A percentile compares a stretch with the other conserved stretches of the same genome.
phyloP scores from a whole-genome alignment of 2,797 vertebrate species.

The Manis javanica region DNA sequence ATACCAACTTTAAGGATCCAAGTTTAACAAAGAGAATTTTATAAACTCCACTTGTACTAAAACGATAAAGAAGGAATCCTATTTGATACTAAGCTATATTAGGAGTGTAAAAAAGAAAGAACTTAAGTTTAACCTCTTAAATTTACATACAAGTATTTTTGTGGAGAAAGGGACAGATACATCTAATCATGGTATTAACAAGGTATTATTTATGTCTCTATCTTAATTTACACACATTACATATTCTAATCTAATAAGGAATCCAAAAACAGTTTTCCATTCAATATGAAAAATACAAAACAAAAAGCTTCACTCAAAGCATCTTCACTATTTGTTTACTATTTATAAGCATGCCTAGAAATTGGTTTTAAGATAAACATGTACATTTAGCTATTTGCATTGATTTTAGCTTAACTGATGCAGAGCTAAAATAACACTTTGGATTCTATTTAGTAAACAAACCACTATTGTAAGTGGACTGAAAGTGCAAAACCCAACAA shows the following conservation, averaged over 20 bases:
- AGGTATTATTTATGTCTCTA: background rate
- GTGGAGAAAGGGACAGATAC: background rate
- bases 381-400: conserved; percentile 68
- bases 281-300: conserved; percentile 18
- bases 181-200: background rate
- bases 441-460: conserved; percentile 80
- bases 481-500: conserved; percentile 78
- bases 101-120: conserved; percentile 12
- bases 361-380: conserved; percentile 58
- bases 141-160: background rate
- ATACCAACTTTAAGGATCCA: conserved; percentile 12
- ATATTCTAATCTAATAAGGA: background rate
- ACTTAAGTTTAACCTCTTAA: conserved; percentile 35
- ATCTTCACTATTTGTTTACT: background rate
- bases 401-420: conserved; percentile 74
- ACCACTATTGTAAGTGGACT: conserved; percentile 74
- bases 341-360: conserved; percentile 23
- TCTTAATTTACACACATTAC: conserved; percentile 24
- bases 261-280: conserved; percentile 18
- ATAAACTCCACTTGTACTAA: conserved; percentile 38
- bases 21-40: conserved; percentile 57
- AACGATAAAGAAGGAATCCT: background rate
- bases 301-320: background rate
- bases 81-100: background rate
- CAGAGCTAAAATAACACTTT: conserved; percentile 70